These are phyloP conservation scores for Drosophila varians DNA, from an alignment of 1,140 invertebrate species.

Conservation along the genomic window DNA sequence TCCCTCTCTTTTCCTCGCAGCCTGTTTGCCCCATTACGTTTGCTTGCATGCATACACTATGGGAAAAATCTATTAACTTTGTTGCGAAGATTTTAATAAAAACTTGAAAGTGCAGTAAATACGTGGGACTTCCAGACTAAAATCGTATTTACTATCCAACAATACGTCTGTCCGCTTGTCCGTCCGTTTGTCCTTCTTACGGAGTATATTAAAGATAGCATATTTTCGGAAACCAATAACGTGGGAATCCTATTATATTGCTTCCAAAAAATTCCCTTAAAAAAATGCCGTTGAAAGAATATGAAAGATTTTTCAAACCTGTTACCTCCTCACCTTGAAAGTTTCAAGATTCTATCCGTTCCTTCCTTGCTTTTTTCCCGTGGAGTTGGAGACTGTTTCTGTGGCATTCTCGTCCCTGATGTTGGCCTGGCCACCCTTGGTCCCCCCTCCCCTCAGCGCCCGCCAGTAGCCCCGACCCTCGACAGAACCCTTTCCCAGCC, in stretches of 20 bases:
- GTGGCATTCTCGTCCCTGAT: neutral
- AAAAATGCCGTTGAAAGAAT: no score
- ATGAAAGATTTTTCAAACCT: no score
- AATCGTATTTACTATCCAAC: neutral
- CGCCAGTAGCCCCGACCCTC: neutral
- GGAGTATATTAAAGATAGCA: no score
- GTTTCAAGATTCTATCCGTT: no score
- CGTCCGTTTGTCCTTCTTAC: no score
- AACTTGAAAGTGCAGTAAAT: no score
- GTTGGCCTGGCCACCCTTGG: neutral
- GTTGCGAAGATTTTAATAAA: no score
- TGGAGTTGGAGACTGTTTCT: neutral
- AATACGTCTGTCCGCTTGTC: no score
- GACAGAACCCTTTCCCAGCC: constrained; percentile 10
- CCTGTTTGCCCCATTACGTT: constrained; percentile 24
- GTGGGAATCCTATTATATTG: no score
- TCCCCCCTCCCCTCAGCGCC: neutral
- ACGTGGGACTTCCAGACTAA: neutral
- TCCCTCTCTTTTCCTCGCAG: neutral
- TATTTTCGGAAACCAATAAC: no score
- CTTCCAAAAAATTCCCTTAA: no score
- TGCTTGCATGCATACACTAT: constrained; percentile 21
- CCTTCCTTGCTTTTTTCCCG: neutral
- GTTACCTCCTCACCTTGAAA: no score
- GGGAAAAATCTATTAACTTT: constrained; percentile 2